Conservation (phyloP, 2,797 vertebrate species). For the Sebastes vulpes region DNA sequence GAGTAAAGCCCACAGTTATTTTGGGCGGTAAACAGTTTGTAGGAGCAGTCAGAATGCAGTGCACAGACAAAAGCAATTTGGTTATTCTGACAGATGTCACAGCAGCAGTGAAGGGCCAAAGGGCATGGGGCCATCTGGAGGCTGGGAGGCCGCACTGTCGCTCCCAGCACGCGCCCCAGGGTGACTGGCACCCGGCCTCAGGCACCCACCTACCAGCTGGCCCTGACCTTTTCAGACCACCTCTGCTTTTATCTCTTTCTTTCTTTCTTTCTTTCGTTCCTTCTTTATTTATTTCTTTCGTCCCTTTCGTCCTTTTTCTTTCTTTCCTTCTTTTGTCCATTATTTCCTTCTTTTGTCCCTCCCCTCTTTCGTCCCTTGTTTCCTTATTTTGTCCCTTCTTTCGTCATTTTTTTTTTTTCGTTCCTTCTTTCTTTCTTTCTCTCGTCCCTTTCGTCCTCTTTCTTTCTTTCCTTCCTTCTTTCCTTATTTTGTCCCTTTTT, state of each 20-base stretch:
- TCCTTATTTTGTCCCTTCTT: neutral
- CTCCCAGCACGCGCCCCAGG: slow-evolving; percentile 55
- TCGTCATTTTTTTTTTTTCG: too few relatives aligned
- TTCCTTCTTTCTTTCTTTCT: too few relatives aligned
- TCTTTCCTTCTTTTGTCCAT: neutral
- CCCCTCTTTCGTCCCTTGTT: neutral
- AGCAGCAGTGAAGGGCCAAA: slow-evolving; percentile 79
- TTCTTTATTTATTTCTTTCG: neutral
- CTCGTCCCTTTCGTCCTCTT: too few relatives aligned
- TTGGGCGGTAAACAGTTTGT: slow-evolving; percentile 60
- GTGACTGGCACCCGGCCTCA: slow-evolving; percentile 68
- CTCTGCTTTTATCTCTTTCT: slow-evolving; percentile 35
- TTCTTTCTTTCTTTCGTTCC: neutral
- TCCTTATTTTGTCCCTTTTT: too few relatives aligned
- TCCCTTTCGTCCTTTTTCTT: too few relatives aligned
- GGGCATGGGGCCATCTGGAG: slow-evolving; percentile 86
- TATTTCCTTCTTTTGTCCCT: neutral
- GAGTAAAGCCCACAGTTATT: slow-evolving; percentile 45
- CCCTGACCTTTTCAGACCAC: slow-evolving; percentile 73
- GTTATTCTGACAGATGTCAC: slow-evolving; percentile 86
- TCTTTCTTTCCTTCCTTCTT: too few relatives aligned
- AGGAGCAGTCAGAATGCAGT: slow-evolving; percentile 42
- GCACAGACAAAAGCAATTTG: slow-evolving; percentile 82
- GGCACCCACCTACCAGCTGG: slow-evolving; percentile 81
- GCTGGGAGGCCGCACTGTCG: slow-evolving; percentile 72